Percentiles rank a stretch among this genome's conserved stretches.
phyloP scores from a whole-genome alignment of 2,888 invertebrate species.

The Odontomyia ornata region DNA sequence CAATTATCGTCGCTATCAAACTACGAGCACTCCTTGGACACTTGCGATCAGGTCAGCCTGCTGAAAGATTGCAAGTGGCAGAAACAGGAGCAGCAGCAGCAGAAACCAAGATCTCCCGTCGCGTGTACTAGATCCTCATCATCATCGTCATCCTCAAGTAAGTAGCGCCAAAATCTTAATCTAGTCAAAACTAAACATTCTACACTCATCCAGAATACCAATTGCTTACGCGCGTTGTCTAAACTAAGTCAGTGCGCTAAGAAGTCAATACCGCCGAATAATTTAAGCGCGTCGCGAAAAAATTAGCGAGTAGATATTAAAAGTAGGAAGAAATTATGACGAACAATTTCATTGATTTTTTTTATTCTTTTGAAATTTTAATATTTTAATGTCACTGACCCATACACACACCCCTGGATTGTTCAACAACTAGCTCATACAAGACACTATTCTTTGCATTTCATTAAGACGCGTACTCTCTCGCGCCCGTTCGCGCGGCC shows the following conservation, averaged over 20 bases:
- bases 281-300: no score
- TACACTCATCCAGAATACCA: not conserved
- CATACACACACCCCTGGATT: not conserved
- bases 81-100: not conserved
- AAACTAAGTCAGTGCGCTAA: not conserved
- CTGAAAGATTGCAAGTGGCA: not conserved
- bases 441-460: no score
- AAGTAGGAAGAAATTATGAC: no score
- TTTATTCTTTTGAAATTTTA: not conserved
- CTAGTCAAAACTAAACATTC: not conserved
- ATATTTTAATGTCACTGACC: slow-evolving; percentile 13
- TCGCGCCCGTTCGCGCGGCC: no score
- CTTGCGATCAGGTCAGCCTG: not conserved
- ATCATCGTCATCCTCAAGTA: no score
- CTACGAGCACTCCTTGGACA: not conserved
- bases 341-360: no score
- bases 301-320: no score
- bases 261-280: no score
- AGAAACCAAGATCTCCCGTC: not conserved
- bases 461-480: no score
- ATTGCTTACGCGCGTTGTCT: not conserved
- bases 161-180: slow-evolving; percentile 12
- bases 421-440: no score
- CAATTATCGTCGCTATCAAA: slow-evolving; percentile 33
- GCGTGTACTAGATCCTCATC: not conserved